Conservation (phyloP, 2,113 vertebrate species). For the Anolis sagrei region DNA sequence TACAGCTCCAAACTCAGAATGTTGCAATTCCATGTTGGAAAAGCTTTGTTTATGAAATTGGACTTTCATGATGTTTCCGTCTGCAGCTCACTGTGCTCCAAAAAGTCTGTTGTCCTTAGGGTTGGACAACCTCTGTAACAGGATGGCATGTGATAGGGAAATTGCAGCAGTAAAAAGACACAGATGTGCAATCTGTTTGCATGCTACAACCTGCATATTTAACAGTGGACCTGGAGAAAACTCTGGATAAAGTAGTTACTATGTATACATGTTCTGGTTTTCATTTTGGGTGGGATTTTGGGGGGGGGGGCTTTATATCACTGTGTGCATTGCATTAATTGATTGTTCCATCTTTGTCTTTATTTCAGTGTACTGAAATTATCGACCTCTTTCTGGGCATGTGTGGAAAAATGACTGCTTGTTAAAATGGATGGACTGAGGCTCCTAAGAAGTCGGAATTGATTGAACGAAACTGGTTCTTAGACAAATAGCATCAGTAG, state of each 20-base stretch:
- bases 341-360: constrained; percentile 51
- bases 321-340: constrained; percentile 24
- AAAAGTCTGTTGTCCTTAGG: not conserved
- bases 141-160: not conserved
- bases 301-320: not conserved
- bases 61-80: not conserved
- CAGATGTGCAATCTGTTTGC: no score
- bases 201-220: no score
- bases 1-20: not conserved
- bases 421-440: constrained; percentile 66
- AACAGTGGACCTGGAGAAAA: not conserved
- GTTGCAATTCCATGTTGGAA: not conserved
- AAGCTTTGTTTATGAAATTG: not conserved
- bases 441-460: constrained; percentile 52
- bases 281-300: no score
- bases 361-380: constrained; percentile 24
- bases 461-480: constrained; percentile 61
- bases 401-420: constrained; percentile 55
- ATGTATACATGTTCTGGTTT: not conserved
- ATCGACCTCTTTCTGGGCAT: constrained; percentile 41
- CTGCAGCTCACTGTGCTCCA: not conserved
- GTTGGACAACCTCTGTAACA: not conserved
- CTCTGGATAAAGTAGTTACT: not conserved
- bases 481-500: constrained; percentile 32
- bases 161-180: not conserved